Conservation (phyloP, 2,888 invertebrate species). For the Protophormia terraenovae region DNA sequence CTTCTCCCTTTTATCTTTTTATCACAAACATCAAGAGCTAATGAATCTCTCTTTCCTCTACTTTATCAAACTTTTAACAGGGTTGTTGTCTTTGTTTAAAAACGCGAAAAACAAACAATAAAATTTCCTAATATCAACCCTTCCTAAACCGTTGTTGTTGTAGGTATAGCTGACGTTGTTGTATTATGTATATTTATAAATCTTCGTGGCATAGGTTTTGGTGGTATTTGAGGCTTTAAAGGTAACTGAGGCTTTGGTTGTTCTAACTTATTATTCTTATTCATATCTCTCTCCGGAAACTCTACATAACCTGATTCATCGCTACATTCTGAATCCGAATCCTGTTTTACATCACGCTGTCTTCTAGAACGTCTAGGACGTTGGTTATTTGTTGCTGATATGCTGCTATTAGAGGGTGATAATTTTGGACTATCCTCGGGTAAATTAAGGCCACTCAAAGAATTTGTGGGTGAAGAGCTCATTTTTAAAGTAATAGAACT, state of each 20-base stretch:
- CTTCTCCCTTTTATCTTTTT: too few relatives aligned
- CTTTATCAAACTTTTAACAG: background rate
- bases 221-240: constrained; percentile 73
- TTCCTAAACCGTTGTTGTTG: constrained; percentile 71
- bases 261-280: constrained; percentile 27
- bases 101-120: background rate
- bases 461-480: constrained; percentile 72
- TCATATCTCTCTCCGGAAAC: constrained; percentile 79
- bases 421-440: constrained; percentile 24
- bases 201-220: constrained; percentile 76
- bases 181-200: constrained; percentile 68
- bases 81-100: background rate
- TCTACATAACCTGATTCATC: constrained; percentile 97
- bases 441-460: constrained; percentile 55
- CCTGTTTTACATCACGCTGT: constrained; percentile 53
- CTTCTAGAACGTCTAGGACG: constrained; percentile 63
- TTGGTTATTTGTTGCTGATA: constrained; percentile 32
- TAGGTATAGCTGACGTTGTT: constrained; percentile 45
- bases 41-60: too few relatives aligned
- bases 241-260: constrained; percentile 68
- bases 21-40: too few relatives aligned
- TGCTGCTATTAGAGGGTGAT: constrained; percentile 32
- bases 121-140: background rate
- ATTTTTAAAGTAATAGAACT: constrained; percentile 77
- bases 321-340: constrained; percentile 90